Conservation (phyloP, 2,113 vertebrate genomes). For the Epinephelus cyanopodus region DNA sequence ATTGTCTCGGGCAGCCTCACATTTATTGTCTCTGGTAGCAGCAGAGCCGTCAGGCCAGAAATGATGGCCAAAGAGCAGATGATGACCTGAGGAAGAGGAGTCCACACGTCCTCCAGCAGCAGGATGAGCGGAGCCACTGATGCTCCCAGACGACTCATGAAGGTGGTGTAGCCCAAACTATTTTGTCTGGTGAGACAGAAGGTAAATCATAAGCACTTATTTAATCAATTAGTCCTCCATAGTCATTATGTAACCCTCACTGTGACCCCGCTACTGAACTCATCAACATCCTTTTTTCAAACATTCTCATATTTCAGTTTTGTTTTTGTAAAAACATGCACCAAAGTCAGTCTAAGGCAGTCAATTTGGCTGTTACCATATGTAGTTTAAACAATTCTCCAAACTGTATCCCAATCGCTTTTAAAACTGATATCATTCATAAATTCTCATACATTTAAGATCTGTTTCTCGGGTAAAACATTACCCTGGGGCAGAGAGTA, state of each 20-base stretch:
- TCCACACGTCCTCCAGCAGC: conserved; percentile 86
- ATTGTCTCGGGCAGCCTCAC: conserved; percentile 87
- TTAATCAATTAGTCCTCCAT: background rate
- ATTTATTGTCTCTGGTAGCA: conserved; percentile 85
- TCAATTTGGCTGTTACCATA: background rate
- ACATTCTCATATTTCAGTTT: background rate
- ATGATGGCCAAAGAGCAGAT: conserved; percentile 76
- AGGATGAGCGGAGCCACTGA: conserved; percentile 84
- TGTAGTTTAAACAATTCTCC: background rate
- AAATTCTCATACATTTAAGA: too few relatives aligned
- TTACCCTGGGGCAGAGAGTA: too few relatives aligned
- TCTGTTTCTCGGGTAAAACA: too few relatives aligned
- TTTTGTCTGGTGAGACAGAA: conserved; percentile 82
- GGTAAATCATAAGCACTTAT: background rate
- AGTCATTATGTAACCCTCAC: background rate
- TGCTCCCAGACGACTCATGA: conserved; percentile 84
- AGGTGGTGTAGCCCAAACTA: conserved; percentile 82
- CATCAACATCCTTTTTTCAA: too few relatives aligned
- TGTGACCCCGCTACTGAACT: background rate
- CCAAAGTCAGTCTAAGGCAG: background rate
- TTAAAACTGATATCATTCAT: background rate
- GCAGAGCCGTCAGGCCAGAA: conserved; percentile 76
- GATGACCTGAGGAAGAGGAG: conserved; percentile 80
- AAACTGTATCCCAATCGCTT: background rate
- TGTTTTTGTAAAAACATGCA: background rate